These are phyloP conservation scores for Magallana gigas DNA, from an alignment of 1,140 invertebrate species.

Conservation along the genomic window DNA sequence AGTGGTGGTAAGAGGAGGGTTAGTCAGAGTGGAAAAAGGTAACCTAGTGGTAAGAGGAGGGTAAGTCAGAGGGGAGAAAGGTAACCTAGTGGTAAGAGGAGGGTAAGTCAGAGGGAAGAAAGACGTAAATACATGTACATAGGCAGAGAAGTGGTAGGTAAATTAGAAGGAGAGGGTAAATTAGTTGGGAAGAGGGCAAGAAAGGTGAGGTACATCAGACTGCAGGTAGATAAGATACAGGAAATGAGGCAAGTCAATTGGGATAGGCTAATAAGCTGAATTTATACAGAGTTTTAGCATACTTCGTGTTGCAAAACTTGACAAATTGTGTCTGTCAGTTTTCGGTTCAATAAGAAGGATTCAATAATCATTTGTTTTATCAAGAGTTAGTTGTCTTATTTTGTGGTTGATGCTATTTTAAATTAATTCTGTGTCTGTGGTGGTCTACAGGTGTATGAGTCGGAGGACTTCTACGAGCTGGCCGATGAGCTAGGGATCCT, in stretches of 20 bases:
- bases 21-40: not conserved
- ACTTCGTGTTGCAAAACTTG: too few relatives aligned
- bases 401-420: not conserved
- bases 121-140: not conserved
- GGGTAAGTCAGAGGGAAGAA: not conserved
- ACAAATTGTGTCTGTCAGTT: too few relatives aligned
- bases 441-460: slow-evolving; percentile 88
- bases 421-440: too few relatives aligned
- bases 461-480: slow-evolving; percentile 92
- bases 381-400: not conserved
- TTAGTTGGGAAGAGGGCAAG: not conserved
- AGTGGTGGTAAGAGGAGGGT: too few relatives aligned
- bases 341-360: too few relatives aligned
- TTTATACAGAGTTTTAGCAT: too few relatives aligned
- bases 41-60: not conserved
- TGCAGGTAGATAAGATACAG: too few relatives aligned
- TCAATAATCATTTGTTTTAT: too few relatives aligned
- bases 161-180: not conserved
- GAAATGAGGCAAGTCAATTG: too few relatives aligned
- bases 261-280: too few relatives aligned
- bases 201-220: not conserved
- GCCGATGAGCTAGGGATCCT: slow-evolving; percentile 80
- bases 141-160: not conserved
- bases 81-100: not conserved
- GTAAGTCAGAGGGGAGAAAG: not conserved